phyloP scores from a whole-genome alignment of 2,797 vertebrate species.

The Pantherophis alleghaniensis region DNA sequence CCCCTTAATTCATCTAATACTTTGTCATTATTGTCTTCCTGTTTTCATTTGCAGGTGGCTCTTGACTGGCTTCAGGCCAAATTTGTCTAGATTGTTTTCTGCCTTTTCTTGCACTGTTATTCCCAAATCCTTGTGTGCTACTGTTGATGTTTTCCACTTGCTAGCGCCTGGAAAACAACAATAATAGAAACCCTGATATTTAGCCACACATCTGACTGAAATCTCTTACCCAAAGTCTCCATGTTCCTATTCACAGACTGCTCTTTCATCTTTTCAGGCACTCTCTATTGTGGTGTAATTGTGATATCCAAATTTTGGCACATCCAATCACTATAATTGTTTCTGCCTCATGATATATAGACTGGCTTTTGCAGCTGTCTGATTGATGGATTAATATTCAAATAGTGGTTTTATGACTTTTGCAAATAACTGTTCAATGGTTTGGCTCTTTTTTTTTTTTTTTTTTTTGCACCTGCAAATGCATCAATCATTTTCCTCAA shows the following conservation, averaged over 20 bases:
- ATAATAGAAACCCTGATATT: not conserved
- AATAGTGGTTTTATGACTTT: constrained; percentile 46
- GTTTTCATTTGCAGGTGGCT: constrained; percentile 53
- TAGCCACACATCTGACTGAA: constrained; percentile 42
- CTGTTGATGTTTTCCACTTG: constrained; percentile 32
- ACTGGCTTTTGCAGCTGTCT: constrained; percentile 42
- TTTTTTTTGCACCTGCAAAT: not conserved
- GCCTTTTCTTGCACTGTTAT: constrained; percentile 23
- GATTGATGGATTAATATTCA: constrained; percentile 56
- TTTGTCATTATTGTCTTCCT: constrained; percentile 41
- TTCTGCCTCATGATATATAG: constrained; percentile 40
- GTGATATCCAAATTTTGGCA: not conserved
- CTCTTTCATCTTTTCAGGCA: not conserved
- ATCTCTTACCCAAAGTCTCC: not conserved
- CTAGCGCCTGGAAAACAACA: constrained; percentile 35
- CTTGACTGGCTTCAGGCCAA: constrained; percentile 47
- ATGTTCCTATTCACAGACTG: not conserved
- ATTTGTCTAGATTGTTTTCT: constrained; percentile 1
- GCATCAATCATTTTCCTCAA: constrained; percentile 1
- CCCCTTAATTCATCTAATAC: constrained; percentile 17
- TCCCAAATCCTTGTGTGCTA: constrained; percentile 37
- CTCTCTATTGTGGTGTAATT: not conserved
- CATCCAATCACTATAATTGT: constrained; percentile 35
- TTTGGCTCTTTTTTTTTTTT: not conserved
- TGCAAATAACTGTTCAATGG: constrained; percentile 30